Evolutionary conservation across 2,888 invertebrate genomes (phyloP).

Genomic region (Tachina lurida): DNA sequence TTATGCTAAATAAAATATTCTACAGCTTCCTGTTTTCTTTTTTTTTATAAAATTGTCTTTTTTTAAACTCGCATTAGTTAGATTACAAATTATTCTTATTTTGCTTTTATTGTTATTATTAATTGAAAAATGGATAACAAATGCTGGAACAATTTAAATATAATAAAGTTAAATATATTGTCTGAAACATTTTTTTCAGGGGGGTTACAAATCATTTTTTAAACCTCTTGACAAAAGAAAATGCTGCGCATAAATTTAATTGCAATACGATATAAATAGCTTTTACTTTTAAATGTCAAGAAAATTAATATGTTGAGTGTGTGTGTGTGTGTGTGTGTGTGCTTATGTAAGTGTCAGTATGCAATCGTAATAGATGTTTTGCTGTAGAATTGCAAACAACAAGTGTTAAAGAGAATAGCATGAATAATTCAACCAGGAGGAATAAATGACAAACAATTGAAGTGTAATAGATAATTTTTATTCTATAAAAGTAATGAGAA

Average conservation of each 20-base stretch:
- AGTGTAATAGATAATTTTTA: conserved; percentile 4
- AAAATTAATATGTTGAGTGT: conserved; percentile 6
- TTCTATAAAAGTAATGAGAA: conserved; percentile 2
- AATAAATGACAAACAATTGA: conserved; percentile 44
- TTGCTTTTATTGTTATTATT: neutral
- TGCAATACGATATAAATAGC: neutral
- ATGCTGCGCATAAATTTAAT: neutral
- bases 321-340: neutral
- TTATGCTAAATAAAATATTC: too few relatives aligned
- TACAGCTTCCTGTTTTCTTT: too few relatives aligned
- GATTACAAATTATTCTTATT: too few relatives aligned
- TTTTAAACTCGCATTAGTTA: too few relatives aligned
- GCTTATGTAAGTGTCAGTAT: neutral
- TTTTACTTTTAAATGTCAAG: conserved; percentile 21
- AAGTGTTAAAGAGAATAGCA: conserved; percentile 4
- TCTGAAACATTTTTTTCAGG: neutral
- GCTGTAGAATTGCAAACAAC: conserved; percentile 6
- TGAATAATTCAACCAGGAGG: conserved; percentile 18
- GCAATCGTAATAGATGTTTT: conserved; percentile 3
- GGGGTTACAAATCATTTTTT: neutral
- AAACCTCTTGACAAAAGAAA: neutral
- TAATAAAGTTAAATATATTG: neutral
- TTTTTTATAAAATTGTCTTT: too few relatives aligned
- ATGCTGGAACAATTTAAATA: too few relatives aligned
- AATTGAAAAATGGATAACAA: neutral